phyloP scores from a whole-genome alignment of 2,888 invertebrate species.

The Dasysyrphus tricinctus region DNA sequence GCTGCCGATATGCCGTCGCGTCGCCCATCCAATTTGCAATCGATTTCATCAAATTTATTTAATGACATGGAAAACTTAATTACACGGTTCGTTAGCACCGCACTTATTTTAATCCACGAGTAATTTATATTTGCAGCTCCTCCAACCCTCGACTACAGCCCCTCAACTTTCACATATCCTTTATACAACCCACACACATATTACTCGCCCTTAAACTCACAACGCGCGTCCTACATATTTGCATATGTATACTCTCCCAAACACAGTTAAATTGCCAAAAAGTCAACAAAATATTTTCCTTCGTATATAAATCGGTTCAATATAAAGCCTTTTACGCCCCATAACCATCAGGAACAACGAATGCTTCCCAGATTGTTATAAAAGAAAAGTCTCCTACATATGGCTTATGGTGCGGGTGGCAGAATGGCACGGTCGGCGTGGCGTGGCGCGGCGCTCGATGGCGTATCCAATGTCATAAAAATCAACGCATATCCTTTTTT shows the following conservation, averaged over 20 bases:
- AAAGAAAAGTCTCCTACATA: conserved; percentile 27
- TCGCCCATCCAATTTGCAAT: conserved; percentile 50
- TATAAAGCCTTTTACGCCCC: conserved; percentile 44
- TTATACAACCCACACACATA: neutral
- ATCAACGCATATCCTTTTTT: conserved; percentile 58
- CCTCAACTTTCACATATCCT: neutral
- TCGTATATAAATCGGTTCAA: conserved; percentile 27
- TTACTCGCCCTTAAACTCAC: neutral
- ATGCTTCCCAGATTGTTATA: conserved; percentile 27
- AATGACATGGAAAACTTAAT: conserved; percentile 74
- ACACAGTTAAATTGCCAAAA: conserved; percentile 36
- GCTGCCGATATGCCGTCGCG: neutral
- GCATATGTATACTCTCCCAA: neutral
- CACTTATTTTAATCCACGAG: conserved; percentile 65
- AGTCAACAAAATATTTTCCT: conserved; percentile 16
- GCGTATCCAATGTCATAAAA: conserved; percentile 56
- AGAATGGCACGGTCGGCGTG: neutral
- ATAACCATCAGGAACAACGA: conserved; percentile 28
- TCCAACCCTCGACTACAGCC: neutral
- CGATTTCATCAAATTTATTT: conserved; percentile 76
- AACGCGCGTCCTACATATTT: conserved; percentile 12
- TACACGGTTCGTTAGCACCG: conserved; percentile 70
- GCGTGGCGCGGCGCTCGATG: neutral
- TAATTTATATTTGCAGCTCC: conserved; percentile 57
- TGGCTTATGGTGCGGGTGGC: neutral